Conservation (phyloP, 2,113 vertebrate species). For the Myanophis thanlyinensis region DNA sequence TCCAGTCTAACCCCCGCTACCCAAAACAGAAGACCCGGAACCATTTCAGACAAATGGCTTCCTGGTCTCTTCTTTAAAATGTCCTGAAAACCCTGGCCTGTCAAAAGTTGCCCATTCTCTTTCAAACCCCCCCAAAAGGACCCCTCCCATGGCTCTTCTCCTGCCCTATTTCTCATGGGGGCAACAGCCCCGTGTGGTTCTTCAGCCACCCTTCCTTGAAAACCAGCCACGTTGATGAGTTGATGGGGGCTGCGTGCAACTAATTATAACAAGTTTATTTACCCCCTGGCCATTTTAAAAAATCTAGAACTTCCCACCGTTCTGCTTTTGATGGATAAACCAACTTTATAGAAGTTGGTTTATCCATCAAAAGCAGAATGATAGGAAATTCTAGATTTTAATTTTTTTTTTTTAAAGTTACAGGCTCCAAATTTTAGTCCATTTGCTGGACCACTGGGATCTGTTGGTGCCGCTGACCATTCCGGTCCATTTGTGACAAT, state of each 20-base stretch:
- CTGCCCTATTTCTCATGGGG: not conserved
- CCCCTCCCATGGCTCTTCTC: not conserved
- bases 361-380: too few relatives aligned
- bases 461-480: not conserved
- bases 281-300: not conserved
- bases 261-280: not conserved
- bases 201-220: not conserved
- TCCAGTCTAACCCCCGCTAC: too few relatives aligned
- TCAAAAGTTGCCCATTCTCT: not conserved
- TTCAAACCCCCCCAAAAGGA: not conserved
- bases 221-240: not conserved
- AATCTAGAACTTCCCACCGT: not conserved
- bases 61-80: not conserved
- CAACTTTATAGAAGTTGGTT: too few relatives aligned
- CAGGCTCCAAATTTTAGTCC: not conserved
- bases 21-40: too few relatives aligned
- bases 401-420: too few relatives aligned
- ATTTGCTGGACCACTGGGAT: not conserved
- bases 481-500: not conserved
- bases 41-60: too few relatives aligned
- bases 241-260: not conserved
- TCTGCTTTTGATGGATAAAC: not conserved
- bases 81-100: not conserved
- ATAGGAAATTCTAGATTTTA: too few relatives aligned
- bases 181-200: not conserved